phyloP scores from a whole-genome alignment of 2,797 vertebrate species.

The Sebastes aleutianus region DNA sequence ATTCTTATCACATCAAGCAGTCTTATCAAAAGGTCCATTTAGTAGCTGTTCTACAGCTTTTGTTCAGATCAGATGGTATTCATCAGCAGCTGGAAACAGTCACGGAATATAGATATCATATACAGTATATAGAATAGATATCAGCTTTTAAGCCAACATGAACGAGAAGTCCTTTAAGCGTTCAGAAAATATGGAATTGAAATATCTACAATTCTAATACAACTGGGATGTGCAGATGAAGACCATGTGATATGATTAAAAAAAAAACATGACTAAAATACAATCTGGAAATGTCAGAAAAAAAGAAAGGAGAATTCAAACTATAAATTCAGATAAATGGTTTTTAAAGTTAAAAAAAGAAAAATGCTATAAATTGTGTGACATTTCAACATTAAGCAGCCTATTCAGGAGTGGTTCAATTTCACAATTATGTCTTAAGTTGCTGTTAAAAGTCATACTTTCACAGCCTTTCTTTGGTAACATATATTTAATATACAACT shows the following conservation, averaged over 20 bases:
- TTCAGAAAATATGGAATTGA: background rate
- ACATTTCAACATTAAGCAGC: background rate
- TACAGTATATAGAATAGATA: too few relatives aligned
- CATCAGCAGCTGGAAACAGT: background rate
- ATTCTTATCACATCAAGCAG: background rate
- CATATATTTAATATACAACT: background rate
- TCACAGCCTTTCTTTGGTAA: background rate
- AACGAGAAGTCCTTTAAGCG: background rate
- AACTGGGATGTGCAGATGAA: background rate
- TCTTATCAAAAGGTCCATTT: background rate
- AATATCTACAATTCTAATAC: background rate
- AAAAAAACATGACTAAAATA: background rate
- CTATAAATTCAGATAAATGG: background rate
- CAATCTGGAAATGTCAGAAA: background rate
- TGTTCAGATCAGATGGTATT: background rate
- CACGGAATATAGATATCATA: background rate
- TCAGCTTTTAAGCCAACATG: background rate
- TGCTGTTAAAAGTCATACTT: background rate
- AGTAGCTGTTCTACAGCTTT: background rate
- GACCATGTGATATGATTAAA: background rate
- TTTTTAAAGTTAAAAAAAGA: background rate
- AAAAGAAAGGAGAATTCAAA: too few relatives aligned
- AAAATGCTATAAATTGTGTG: background rate
- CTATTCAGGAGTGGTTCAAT: accelerated
- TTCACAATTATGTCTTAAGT: background rate